phyloP scores from a whole-genome alignment of 2,113 vertebrate genomes.

The Amia ocellicauda region DNA sequence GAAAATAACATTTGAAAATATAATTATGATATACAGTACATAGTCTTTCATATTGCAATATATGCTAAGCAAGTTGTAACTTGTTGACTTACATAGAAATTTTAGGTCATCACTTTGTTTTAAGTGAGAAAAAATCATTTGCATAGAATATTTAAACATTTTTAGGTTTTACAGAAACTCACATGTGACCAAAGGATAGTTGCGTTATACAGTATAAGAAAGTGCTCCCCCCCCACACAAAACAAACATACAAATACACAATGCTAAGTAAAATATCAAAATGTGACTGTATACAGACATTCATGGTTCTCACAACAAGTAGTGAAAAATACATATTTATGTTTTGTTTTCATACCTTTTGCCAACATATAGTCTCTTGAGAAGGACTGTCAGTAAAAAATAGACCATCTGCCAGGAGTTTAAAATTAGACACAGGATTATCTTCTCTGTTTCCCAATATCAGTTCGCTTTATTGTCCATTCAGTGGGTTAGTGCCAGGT shows the following conservation, averaged over 20 bases:
- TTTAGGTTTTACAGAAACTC: slow-evolving; percentile 25
- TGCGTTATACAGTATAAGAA: slow-evolving; percentile 41
- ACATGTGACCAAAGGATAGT: slow-evolving; percentile 35
- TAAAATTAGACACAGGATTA: too few species aligned
- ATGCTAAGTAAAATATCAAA: slow-evolving; percentile 24
- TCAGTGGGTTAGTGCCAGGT: too few species aligned
- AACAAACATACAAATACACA: slow-evolving; percentile 22
- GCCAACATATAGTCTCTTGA: too few species aligned
- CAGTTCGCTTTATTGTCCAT: not conserved
- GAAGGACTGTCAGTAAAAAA: too few species aligned
- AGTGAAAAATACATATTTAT: too few species aligned
- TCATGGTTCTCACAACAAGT: not conserved
- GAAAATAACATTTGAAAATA: slow-evolving; percentile 47
- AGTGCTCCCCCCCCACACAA: slow-evolving; percentile 17
- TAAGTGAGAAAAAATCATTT: too few species aligned
- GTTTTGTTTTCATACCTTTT: too few species aligned
- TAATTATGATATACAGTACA: slow-evolving; percentile 35
- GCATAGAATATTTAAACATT: too few species aligned
- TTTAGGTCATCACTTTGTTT: too few species aligned
- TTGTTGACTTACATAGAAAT: not conserved
- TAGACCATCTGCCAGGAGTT: too few species aligned
- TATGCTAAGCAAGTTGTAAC: not conserved
- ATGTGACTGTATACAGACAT: slow-evolving; percentile 2
- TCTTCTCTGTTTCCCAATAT: not conserved
- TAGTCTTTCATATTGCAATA: not conserved